Percentiles rank a stretch among this genome's conserved stretches.
phyloP scores from a whole-genome alignment of 2,888 invertebrate species.

The Tetragonisca angustula region DNA sequence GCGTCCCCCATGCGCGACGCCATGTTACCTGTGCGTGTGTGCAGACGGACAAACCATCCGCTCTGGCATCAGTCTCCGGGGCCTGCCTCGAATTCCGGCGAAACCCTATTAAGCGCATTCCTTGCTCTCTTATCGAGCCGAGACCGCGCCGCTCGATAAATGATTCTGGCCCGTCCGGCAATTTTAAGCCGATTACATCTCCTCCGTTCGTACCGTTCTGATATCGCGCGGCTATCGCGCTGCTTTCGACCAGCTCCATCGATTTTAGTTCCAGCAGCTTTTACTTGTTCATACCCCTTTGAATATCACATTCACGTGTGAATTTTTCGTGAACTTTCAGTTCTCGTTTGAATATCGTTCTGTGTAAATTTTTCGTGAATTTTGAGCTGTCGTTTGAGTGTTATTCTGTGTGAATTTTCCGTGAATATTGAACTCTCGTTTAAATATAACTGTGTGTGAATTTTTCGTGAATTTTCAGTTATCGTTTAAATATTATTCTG shows the following conservation, averaged over 20 bases:
- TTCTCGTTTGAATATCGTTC: neutral
- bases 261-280: too few relatives aligned
- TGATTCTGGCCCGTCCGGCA: neutral
- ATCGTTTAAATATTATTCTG: too few relatives aligned
- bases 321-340: too few relatives aligned
- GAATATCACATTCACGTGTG: neutral
- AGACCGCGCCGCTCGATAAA: neutral
- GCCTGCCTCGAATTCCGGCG: conserved; percentile 26
- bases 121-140: conserved; percentile 16
- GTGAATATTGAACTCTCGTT: too few relatives aligned
- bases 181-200: neutral
- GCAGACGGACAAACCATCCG: conserved; percentile 12
- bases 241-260: neutral
- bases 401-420: too few relatives aligned
- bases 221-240: too few relatives aligned
- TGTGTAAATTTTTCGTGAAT: too few relatives aligned
- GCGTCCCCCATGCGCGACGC: conserved; percentile 34
- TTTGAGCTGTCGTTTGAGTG: too few relatives aligned
- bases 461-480: too few relatives aligned
- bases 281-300: neutral
- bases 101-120: conserved; percentile 33
- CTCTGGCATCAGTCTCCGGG: conserved; percentile 13
- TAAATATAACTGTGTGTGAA: too few relatives aligned
- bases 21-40: neutral
- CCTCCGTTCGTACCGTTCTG: neutral